Evolutionary conservation across 2,113 vertebrate genomes (phyloP).

Genomic region (Orthonyx spaldingii): DNA sequence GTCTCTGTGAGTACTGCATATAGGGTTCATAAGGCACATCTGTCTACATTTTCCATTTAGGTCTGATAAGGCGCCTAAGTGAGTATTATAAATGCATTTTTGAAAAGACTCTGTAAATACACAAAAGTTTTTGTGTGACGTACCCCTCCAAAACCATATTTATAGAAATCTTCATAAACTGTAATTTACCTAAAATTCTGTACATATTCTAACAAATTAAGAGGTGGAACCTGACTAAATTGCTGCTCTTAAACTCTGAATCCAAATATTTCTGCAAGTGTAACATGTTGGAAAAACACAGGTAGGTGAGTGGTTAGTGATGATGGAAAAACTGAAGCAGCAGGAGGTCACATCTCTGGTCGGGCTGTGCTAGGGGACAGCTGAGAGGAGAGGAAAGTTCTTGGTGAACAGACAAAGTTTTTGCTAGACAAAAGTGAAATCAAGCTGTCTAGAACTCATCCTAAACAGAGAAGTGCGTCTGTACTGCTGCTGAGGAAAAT

Average conservation of each 20-base stretch:
- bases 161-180: neutral
- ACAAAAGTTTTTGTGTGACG: fast-evolving
- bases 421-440: neutral
- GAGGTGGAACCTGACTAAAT: neutral
- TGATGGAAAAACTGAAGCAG: neutral
- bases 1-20: neutral
- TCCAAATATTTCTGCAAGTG: neutral
- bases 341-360: neutral
- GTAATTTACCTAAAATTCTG: neutral
- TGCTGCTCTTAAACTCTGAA: neutral
- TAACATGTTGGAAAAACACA: neutral
- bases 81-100: neutral
- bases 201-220: neutral
- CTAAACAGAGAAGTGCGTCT: neutral
- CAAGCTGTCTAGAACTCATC: neutral
- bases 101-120: neutral
- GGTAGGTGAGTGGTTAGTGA: neutral
- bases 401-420: neutral
- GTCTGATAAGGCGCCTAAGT: neutral
- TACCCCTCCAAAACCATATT: neutral
- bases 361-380: neutral
- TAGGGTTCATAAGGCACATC: neutral
- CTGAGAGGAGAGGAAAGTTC: neutral
- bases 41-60: neutral
- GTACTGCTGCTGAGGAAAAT: neutral